These are phyloP conservation scores for Linnaemya tessellans DNA, from an alignment of 2,888 invertebrate species.

Conservation along the genomic window DNA sequence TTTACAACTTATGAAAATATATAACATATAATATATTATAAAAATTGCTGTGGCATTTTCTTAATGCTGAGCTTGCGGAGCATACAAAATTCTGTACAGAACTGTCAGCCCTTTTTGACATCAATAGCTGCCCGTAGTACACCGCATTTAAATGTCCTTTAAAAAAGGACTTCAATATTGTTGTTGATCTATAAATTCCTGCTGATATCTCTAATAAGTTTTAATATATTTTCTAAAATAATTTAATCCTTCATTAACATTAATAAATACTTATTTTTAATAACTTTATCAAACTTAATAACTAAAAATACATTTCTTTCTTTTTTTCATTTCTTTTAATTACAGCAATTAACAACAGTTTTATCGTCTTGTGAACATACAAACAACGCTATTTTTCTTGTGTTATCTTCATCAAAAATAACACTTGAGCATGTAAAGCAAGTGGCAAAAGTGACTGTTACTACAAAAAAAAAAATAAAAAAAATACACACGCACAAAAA, in stretches of 20 bases:
- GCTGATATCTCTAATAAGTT: too few relatives aligned
- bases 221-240: background rate
- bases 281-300: conserved; percentile 12
- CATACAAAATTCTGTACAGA: too few relatives aligned
- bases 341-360: conserved; percentile 67
- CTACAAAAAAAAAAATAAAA: background rate
- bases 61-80: too few relatives aligned
- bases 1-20: too few relatives aligned
- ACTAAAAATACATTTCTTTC: conserved; percentile 4
- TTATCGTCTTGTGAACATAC: conserved; percentile 43
- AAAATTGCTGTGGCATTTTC: too few relatives aligned
- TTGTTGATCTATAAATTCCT: too few relatives aligned
- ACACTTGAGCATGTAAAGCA: conserved; percentile 47
- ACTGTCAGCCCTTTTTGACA: too few relatives aligned
- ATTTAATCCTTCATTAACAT: background rate
- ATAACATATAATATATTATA: too few relatives aligned
- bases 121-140: too few relatives aligned
- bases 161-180: too few relatives aligned
- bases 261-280: background rate
- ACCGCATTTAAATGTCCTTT: too few relatives aligned
- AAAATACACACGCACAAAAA: background rate
- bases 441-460: conserved; percentile 35
- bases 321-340: conserved; percentile 55
- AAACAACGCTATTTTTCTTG: conserved; percentile 16
- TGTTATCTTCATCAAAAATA: conserved; percentile 33